Evolutionary conservation across 2,797 vertebrate genomes (phyloP), one percentile per base, ranked within the genome.

Genomic region (Cyprinodon diabolis): DNA sequence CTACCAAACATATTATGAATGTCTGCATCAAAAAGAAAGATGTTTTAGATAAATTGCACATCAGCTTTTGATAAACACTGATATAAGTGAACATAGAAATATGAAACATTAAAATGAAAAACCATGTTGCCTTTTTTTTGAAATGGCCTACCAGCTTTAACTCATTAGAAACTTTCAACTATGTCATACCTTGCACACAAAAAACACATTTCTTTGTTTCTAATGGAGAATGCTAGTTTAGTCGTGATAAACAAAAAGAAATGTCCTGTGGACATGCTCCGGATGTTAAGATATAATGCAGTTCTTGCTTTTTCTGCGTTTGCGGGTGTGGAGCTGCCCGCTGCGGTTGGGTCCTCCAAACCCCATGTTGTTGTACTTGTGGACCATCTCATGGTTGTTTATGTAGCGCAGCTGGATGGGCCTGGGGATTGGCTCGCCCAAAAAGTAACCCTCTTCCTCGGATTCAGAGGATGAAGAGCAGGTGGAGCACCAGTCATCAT

Each of bases 231-330:
- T 79, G 78, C 76, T 84, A 83, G 83, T 79, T 76, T 85, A 82
- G 81, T 78, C 37, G 69, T 62, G 73, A 70, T 79, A 76, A 68
- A 75, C 54, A 69, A 57, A 74, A 49, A 2, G 21, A 40, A 62
- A 37, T 69, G 65, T 56, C 30, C 54, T 65, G 56, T 66, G 23
- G 37, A 48, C 62, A 75, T 68, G 0, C 7, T 65, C 57, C 10
- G 12, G 30, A 79, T 77, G 88, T 96, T 97, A 99, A 17, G 98
- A 99, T 85, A 99, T 97, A 70, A 96, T 97, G 84, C 98, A 99
- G 95, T 99, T 99, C 95, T 99, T 99, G 96, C 97, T 99, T 94
- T 99, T 99, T 81, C 97, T 95, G 84, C 97, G 96, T 89, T 98
- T 99, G 87, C 96, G 95, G 78, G 95, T 95, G 87, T 97, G 97